phyloP scores from a whole-genome alignment of 1,140 invertebrate species.

The Elymnias hypermnestra region DNA sequence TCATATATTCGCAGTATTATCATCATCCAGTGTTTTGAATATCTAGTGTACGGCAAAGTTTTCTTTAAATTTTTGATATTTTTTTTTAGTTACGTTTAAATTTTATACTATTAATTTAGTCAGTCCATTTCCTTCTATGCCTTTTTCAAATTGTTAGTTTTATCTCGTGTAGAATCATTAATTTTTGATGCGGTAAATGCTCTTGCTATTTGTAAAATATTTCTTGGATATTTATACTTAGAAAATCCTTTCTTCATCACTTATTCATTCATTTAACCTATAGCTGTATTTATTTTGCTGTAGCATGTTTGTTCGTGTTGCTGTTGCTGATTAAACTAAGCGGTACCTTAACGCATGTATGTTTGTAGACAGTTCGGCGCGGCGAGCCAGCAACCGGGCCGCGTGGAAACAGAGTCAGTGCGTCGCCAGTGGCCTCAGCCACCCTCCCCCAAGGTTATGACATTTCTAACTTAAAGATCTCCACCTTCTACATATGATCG shows the following conservation, averaged over 20 bases:
- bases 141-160: too few relatives aligned
- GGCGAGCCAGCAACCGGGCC: constrained; percentile 84
- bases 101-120: too few relatives aligned
- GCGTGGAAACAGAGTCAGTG: constrained; percentile 87
- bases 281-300: constrained; percentile 13
- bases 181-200: too few relatives aligned
- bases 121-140: too few relatives aligned
- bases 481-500: not conserved
- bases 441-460: constrained; percentile 72
- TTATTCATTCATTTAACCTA: not conserved
- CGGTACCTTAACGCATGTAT: constrained; percentile 76
- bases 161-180: too few relatives aligned
- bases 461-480: constrained; percentile 7
- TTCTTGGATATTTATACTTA: not conserved
- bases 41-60: too few relatives aligned
- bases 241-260: constrained; percentile 6
- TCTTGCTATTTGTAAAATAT: too few relatives aligned
- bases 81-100: not conserved
- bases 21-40: too few relatives aligned
- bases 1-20: not conserved
- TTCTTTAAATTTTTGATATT: not conserved
- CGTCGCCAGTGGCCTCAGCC: constrained; percentile 82
- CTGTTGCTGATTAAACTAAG: constrained; percentile 37
- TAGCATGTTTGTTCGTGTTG: constrained; percentile 25
- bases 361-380: constrained; percentile 87